A percentile compares a stretch with the other conserved stretches of the same genome.
phyloP scores from a whole-genome alignment of 2,113 vertebrate species.

The Colinus virginianus region DNA sequence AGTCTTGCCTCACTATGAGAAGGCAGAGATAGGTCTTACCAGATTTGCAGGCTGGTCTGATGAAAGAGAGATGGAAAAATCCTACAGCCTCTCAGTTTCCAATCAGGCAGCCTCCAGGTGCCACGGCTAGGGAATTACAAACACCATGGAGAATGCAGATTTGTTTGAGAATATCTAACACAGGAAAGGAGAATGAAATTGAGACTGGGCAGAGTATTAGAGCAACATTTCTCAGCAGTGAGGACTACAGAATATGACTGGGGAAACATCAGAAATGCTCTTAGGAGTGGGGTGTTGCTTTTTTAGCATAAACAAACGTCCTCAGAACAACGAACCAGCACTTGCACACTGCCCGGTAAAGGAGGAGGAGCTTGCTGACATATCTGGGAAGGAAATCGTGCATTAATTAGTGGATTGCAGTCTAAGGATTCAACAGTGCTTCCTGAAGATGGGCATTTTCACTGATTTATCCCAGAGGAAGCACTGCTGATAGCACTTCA shows the following conservation, averaged over 20 bases:
- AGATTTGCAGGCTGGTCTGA: neutral
- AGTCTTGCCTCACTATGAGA: neutral
- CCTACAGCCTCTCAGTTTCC: neutral
- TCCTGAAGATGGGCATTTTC: neutral
- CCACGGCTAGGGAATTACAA: neutral
- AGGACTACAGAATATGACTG: neutral
- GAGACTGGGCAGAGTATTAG: neutral
- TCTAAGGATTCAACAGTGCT: neutral
- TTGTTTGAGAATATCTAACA: neutral
- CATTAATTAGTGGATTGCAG: neutral
- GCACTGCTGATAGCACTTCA: neutral
- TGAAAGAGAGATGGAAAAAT: neutral
- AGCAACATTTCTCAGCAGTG: neutral
- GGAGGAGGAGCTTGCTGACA: neutral
- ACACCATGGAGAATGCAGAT: neutral
- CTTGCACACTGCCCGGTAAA: neutral
- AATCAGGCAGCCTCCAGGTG: neutral
- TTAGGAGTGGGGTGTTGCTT: rapidly evolving
- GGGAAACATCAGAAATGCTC: neutral
- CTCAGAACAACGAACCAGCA: neutral
- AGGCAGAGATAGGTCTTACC: neutral
- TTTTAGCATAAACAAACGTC: neutral
- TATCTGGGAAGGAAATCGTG: neutral
- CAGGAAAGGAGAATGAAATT: neutral
- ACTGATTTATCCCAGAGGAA: neutral